Percentiles rank a stretch among this genome's conserved stretches.
Conservation (phyloP, 2,113 vertebrate genomes). For the Pterophyllum scalare region DNA sequence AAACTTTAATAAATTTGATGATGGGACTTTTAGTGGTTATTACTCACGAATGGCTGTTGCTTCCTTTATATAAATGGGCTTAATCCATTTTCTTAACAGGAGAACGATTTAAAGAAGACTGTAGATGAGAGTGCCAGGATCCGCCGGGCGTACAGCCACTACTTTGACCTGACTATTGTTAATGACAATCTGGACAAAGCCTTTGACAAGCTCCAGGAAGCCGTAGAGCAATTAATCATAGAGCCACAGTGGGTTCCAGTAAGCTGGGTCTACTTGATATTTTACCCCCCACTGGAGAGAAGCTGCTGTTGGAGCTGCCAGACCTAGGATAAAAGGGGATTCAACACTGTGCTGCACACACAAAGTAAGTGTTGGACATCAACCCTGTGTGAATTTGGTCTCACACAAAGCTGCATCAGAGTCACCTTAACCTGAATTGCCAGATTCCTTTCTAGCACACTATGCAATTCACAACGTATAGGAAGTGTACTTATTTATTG, state of each 20-base stretch:
- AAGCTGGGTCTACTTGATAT: constrained; percentile 97
- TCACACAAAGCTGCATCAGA: constrained; percentile 53
- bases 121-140: constrained; percentile 96
- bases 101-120: constrained; percentile 97
- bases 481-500: constrained; percentile 99
- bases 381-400: constrained; percentile 41
- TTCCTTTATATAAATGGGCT: neutral
- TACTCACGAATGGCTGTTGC: neutral
- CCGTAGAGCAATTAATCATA: constrained; percentile 87
- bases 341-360: constrained; percentile 38
- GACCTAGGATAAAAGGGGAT: constrained; percentile 33
- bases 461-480: constrained; percentile 85
- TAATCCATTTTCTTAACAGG: constrained; percentile 76
- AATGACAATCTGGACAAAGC: constrained; percentile 99
- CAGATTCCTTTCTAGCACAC: constrained; percentile 78
- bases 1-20: neutral
- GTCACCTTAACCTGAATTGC: constrained; percentile 64
- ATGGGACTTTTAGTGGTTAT: neutral
- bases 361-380: constrained; percentile 28
- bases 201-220: constrained; percentile 92
- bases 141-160: constrained; percentile 95
- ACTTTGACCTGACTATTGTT: constrained; percentile 95
- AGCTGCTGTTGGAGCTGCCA: constrained; percentile 17
- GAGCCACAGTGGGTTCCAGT: constrained; percentile 98
- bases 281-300: constrained; percentile 25